Evolutionary conservation across 2,797 vertebrate species (phyloP), one percentile per base, ranked within the genome.

Genomic region (Pygocentrus nattereri): DNA sequence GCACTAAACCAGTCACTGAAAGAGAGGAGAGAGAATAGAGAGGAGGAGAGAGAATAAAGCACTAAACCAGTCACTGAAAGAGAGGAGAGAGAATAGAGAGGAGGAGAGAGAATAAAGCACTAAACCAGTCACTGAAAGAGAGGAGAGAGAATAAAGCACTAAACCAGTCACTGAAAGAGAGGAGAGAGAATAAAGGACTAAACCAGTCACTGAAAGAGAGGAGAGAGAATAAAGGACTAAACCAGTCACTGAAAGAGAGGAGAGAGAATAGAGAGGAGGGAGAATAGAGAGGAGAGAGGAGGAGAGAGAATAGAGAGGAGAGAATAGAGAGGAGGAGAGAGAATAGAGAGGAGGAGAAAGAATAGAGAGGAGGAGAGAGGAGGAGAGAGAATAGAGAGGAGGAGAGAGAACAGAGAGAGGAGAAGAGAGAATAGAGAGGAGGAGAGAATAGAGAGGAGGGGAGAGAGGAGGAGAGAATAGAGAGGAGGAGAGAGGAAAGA

Each of bases 151-250:
- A 54, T 19, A 21, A 19, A 54, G 4, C n/a, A n/a, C n/a, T n/a
- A n/a, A n/a, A n/a, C n/a, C n/a, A n/a, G n/a, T n/a, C n/a, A n/a
- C n/a, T n/a, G n/a, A n/a, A n/a, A 19, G 2, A n/a, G 16, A 12
- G 12, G 15, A 15, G 13, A 61, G 61, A 2, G 56, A 52, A 23
- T 13, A 27, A 15, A 27, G 12, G 25, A 12, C 5, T 13, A 10
- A 47, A 10, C 12, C 2, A 8, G 44, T 13, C 44, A 44, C 98
- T 99, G 27, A 5, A 61, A 5, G 12, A 61, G 25, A 58, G n/a
- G n/a, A n/a, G n/a, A n/a, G n/a, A n/a, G n/a, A n/a, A n/a, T n/a
- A n/a, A n/a, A n/a, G n/a, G n/a, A n/a, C n/a, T n/a, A n/a, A n/a
- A n/a, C n/a, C n/a, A n/a, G n/a, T n/a, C n/a, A n/a, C n/a, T n/a